phyloP scores from a whole-genome alignment of 1,140 invertebrate genomes.

The Bursaphelenchus mucronatus region DNA sequence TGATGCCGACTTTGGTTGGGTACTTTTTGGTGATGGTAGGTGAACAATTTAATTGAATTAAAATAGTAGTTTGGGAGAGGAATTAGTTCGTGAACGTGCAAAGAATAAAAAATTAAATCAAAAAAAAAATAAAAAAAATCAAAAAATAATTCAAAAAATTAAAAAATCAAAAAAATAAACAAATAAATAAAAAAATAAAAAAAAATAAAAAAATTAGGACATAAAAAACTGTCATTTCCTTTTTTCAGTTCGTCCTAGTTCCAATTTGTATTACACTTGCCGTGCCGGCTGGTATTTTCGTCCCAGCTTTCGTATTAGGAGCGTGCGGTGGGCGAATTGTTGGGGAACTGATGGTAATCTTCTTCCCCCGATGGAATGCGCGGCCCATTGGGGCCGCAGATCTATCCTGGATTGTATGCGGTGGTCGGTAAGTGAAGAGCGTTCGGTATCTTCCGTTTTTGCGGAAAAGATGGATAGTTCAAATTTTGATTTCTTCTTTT shows the following conservation, averaged over 20 bases:
- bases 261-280: slow-evolving; percentile 91
- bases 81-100: no score
- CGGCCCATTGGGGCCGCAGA: slow-evolving; percentile 66
- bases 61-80: no score
- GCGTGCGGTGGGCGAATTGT: slow-evolving; percentile 84
- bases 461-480: slow-evolving; percentile 9
- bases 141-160: no score
- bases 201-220: no score
- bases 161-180: no score
- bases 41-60: background rate
- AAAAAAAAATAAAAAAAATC: no score
- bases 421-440: slow-evolving; percentile 62
- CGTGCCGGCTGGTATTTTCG: slow-evolving; percentile 88
- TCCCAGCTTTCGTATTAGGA: slow-evolving; percentile 88
- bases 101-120: no score
- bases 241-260: slow-evolving; percentile 78
- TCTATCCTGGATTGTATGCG: slow-evolving; percentile 75
- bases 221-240: slow-evolving; percentile 13
- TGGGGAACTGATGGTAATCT: slow-evolving; percentile 79
- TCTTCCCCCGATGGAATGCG: slow-evolving; percentile 84
- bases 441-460: background rate
- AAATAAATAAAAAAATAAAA: no score
- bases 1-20: slow-evolving; percentile 37
- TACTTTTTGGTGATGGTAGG: slow-evolving; percentile 52
- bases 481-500: slow-evolving; percentile 5